Base-by-base conservation (phyloP, 2,113 vertebrate genomes). In the Scalopus aquaticus region DNA sequence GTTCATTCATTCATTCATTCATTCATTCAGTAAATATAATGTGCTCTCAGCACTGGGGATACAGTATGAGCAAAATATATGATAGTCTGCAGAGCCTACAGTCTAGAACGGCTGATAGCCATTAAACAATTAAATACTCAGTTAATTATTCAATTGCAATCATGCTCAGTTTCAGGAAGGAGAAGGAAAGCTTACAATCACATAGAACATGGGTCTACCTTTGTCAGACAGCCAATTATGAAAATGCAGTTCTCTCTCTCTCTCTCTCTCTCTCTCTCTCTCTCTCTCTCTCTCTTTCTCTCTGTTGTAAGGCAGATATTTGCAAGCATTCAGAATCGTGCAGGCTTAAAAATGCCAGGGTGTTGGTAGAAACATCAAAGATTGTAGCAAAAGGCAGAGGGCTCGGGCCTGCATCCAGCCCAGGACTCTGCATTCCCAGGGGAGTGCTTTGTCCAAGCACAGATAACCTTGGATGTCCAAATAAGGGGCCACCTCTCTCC, bases 211-310 rank as follows among this genome's bases (percentile, higher is more conserved):
- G 8, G 60, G 17, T 9, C n/a, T 67, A 4, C 49, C 32, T 70
- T 79, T 4, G 51, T 39, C 12, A 16, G 30, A 24, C 22, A 7
- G 84, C 56, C 70, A 11, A 0, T 9, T 11, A 37, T 8, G 16
- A n/a, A 35, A 77, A 73, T 0, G 11, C 0, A 44, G 17, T 4
- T 0, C 24, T 44, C 9, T 0, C 26, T 12, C 32, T 28, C 2
- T 46, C 22, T 30, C 51, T 4, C 6, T 0, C 30, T 37, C 6
- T 0, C 26, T 11, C 24, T 24, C 1, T 35, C 49, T 6, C 0
- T 0, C 24, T 44, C 9, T 0, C 26, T 12, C 32, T 28, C 2
- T 46, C 22, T 30, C 51, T 4, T 4, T 0, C 30, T 37, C 49
- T 6, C 0, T 17, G 0, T 3, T 16, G 30, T 51, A 17, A 13